phyloP scores from a whole-genome alignment of 2,113 vertebrate species.

The Triplophysa rosa region DNA sequence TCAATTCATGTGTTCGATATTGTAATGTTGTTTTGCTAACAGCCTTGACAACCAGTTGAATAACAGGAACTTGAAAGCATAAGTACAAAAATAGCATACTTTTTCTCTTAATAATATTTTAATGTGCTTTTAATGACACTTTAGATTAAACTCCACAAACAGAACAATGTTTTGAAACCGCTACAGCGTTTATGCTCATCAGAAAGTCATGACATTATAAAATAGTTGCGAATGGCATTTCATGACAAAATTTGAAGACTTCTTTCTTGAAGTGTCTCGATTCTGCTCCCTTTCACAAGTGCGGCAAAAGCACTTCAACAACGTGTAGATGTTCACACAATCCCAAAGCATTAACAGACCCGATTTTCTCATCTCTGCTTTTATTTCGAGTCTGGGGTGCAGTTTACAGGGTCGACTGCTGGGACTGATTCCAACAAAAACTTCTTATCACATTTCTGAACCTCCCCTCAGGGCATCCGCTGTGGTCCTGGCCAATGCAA shows the following conservation, averaged over 20 bases:
- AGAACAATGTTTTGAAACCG: neutral
- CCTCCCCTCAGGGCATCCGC: slow-evolving; percentile 45
- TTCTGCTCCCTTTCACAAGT: slow-evolving; percentile 5
- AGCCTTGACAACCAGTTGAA: too few species aligned
- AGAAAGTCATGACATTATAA: too few species aligned
- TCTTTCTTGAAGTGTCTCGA: neutral
- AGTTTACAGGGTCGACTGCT: slow-evolving; percentile 41
- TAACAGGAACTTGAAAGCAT: neutral
- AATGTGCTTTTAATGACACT: neutral
- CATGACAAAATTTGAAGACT: neutral
- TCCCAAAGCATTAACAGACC: slow-evolving; percentile 58
- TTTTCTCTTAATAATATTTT: neutral
- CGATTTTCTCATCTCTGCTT: slow-evolving; percentile 19
- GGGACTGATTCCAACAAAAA: slow-evolving; percentile 66
- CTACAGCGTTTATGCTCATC: neutral
- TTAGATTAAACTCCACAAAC: neutral
- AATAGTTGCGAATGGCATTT: neutral
- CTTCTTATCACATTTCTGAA: slow-evolving; percentile 54
- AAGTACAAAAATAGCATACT: neutral
- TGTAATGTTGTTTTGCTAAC: too few species aligned
- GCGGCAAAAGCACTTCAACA: neutral
- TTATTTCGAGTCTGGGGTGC: neutral
- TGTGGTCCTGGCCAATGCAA: slow-evolving; percentile 57
- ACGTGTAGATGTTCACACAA: slow-evolving; percentile 35
- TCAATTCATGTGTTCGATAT: too few species aligned